phyloP scores from a whole-genome alignment of 2,888 invertebrate genomes.

The Brachyptera putata region DNA sequence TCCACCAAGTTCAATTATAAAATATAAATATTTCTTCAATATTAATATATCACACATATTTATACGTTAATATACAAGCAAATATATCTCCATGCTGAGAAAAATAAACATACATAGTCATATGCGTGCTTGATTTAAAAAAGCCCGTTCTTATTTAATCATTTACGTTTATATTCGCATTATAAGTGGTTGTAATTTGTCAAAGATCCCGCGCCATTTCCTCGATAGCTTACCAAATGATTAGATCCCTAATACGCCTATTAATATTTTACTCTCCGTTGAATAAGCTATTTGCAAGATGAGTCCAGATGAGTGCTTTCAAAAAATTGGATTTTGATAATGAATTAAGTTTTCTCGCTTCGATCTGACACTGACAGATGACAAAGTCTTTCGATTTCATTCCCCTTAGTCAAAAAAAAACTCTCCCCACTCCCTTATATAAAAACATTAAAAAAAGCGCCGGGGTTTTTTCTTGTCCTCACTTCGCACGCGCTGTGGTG shows the following conservation, averaged over 20 bases:
- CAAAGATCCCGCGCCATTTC: too few species aligned
- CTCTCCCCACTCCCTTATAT: conserved; percentile 2
- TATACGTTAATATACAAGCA: too few species aligned
- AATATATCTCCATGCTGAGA: too few species aligned
- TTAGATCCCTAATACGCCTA: conserved; percentile 12
- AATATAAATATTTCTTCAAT: too few species aligned
- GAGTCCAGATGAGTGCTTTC: conserved; percentile 19
- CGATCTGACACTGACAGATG: conserved; percentile 27
- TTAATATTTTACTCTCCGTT: conserved; percentile 21
- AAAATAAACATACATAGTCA: too few species aligned
- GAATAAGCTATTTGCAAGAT: conserved; percentile 21
- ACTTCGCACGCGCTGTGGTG: conserved; percentile 23
- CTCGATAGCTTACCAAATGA: too few species aligned
- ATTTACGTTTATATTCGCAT: too few species aligned
- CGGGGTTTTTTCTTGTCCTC: not conserved
- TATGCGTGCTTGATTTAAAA: too few species aligned
- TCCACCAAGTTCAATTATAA: too few species aligned
- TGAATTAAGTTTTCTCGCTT: conserved; percentile 25
- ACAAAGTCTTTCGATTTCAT: conserved; percentile 22
- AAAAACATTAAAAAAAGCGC: conserved; percentile 8
- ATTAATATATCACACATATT: too few species aligned
- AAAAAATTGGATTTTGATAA: conserved; percentile 24
- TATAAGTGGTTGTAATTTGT: too few species aligned
- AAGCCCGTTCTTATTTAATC: too few species aligned
- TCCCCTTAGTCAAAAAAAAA: not conserved